Conservation (phyloP, 1,140 invertebrate genomes). For the Harlomillsia oculata region DNA sequence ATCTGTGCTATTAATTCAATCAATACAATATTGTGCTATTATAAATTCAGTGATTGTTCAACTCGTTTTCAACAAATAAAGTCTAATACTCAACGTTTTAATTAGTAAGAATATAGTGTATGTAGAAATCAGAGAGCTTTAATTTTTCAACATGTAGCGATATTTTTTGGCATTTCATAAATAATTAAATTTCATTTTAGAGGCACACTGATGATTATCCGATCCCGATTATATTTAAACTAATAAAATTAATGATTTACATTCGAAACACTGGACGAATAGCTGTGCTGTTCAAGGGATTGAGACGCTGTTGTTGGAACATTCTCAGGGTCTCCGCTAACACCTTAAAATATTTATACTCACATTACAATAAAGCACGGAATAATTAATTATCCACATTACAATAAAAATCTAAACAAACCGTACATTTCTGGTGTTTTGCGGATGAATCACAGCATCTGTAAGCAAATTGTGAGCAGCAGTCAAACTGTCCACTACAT, state of each 20-base stretch:
- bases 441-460: slow-evolving; percentile 27
- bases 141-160: too few relatives aligned
- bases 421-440: slow-evolving; percentile 27
- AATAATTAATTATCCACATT: neutral
- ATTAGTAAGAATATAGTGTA: too few relatives aligned
- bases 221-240: too few relatives aligned
- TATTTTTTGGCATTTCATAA: too few relatives aligned
- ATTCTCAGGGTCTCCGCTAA: slow-evolving; percentile 10
- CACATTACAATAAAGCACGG: neutral
- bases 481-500: neutral
- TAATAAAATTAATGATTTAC: slow-evolving; percentile 9
- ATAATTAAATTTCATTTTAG: too few relatives aligned
- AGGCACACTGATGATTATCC: too few relatives aligned
- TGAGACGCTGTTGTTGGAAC: slow-evolving; percentile 6
- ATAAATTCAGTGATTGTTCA: too few relatives aligned
- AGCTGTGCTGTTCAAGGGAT: neutral
- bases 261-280: slow-evolving; percentile 17
- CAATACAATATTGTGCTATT: too few relatives aligned
- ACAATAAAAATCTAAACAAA: neutral
- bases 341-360: neutral
- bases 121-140: too few relatives aligned
- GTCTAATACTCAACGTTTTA: too few relatives aligned
- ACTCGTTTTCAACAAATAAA: too few relatives aligned
- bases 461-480: slow-evolving; percentile 27
- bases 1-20: too few relatives aligned